A percentile compares a stretch with the other conserved stretches of the same genome.
Conservation (phyloP, 1,140 invertebrate genomes). For the Chionoecetes opilio region DNA sequence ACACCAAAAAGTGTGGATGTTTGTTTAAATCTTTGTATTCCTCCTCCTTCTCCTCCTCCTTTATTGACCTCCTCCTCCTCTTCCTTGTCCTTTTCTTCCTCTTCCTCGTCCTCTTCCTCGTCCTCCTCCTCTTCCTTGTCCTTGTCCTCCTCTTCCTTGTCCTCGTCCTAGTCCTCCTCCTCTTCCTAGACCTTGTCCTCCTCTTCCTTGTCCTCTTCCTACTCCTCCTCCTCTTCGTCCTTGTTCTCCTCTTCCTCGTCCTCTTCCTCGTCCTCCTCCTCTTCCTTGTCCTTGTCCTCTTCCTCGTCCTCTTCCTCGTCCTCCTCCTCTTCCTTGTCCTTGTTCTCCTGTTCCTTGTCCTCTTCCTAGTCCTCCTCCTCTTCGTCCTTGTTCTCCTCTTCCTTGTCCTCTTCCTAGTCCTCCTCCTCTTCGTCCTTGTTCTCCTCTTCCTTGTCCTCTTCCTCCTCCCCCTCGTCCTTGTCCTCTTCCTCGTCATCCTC, state of each 20-base stretch:
- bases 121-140: not conserved
- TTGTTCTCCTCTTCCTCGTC: not conserved
- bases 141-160: not conserved
- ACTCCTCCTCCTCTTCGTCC: not conserved
- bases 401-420: not conserved
- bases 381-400: not conserved
- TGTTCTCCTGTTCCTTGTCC: not conserved
- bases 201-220: too few relatives aligned
- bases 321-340: not conserved
- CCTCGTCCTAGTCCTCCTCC: not conserved
- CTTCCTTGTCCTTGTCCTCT: not conserved
- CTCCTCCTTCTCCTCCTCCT: too few relatives aligned
- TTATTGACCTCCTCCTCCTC: too few relatives aligned
- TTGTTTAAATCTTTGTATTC: too few relatives aligned
- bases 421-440: not conserved
- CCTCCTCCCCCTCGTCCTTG: not conserved
- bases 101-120: too few relatives aligned
- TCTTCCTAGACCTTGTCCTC: not conserved
- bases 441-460: not conserved
- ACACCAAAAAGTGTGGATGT: too few relatives aligned
- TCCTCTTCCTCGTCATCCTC: not conserved
- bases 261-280: not conserved
- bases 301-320: not conserved
- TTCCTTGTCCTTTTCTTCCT: too few relatives aligned
- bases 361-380: not conserved